phyloP scores from a whole-genome alignment of 2,888 invertebrate genomes.

The Resseliella maxima region DNA sequence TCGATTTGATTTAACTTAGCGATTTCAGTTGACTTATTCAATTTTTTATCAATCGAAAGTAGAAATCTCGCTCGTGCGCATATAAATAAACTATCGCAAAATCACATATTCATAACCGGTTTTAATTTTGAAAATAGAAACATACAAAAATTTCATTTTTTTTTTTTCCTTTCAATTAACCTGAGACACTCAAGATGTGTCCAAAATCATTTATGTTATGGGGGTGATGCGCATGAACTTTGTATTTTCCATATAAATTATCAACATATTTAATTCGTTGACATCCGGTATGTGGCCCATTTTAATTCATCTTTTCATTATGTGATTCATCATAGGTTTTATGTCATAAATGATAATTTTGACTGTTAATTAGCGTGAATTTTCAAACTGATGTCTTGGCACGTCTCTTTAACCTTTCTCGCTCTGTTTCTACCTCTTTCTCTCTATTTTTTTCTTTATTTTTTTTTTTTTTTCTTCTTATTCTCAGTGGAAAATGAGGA shows the following conservation, averaged over 20 bases:
- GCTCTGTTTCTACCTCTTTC: too few relatives aligned
- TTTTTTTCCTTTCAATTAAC: conserved; percentile 19
- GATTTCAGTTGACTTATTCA: background rate
- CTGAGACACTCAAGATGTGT: background rate
- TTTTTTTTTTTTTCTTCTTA: background rate
- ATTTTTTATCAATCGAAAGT: conserved; percentile 11
- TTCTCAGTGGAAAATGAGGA: too few relatives aligned
- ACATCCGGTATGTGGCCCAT: background rate
- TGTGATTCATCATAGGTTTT: background rate
- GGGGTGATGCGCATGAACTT: too few relatives aligned
- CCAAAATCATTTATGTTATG: too few relatives aligned
- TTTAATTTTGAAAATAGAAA: too few relatives aligned
- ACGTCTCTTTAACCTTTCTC: too few relatives aligned
- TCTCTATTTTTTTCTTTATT: background rate
- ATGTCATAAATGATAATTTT: background rate
- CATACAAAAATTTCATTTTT: too few relatives aligned
- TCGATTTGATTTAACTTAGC: background rate
- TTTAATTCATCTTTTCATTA: background rate
- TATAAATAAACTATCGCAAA: background rate
- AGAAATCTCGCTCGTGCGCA: background rate
- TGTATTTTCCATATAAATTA: background rate
- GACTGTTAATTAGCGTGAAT: conserved; percentile 32
- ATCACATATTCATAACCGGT: background rate
- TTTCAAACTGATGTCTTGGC: background rate
- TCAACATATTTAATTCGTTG: background rate